Conservation (phyloP, 2,797 vertebrate species). For the Pipistrellus nathusii region DNA sequence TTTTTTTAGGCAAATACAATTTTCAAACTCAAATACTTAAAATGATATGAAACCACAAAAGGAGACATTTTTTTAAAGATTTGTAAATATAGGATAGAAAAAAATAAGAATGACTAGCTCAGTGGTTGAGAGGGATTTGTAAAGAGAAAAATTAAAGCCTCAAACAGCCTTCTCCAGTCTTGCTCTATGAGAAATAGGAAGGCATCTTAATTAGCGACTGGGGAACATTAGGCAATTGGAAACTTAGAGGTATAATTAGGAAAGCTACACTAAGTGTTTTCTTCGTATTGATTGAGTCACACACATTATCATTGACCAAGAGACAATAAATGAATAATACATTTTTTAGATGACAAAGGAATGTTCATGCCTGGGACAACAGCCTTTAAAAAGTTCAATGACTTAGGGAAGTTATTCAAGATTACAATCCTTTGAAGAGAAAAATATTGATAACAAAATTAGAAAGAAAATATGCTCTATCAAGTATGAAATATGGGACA, state of each 20-base stretch:
- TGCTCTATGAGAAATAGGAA: not conserved
- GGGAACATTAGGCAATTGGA: not conserved
- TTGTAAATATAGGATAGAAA: not conserved
- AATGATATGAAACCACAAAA: not conserved
- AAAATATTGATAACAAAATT: slow-evolving; percentile 31
- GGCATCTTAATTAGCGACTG: not conserved
- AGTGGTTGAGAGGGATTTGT: not conserved
- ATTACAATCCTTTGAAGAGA: slow-evolving; percentile 18
- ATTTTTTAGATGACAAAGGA: slow-evolving; percentile 21
- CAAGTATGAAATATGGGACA: not conserved
- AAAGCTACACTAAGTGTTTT: not conserved
- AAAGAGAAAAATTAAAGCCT: slow-evolving; percentile 13
- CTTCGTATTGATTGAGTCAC: slow-evolving; percentile 9
- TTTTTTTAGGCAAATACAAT: not conserved
- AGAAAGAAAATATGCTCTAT: not conserved
- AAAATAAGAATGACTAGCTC: not conserved
- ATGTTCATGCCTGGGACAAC: not conserved
- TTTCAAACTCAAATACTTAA: slow-evolving; percentile 32
- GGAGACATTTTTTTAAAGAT: not conserved
- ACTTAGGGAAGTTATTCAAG: not conserved
- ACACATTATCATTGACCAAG: not conserved
- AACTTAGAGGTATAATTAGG: not conserved
- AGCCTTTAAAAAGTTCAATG: not conserved
- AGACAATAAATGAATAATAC: slow-evolving; percentile 31
- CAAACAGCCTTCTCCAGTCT: not conserved